These are phyloP conservation scores for Drosophila mimetica DNA, from an alignment of 2,888 invertebrate genomes.

Conservation along the genomic window DNA sequence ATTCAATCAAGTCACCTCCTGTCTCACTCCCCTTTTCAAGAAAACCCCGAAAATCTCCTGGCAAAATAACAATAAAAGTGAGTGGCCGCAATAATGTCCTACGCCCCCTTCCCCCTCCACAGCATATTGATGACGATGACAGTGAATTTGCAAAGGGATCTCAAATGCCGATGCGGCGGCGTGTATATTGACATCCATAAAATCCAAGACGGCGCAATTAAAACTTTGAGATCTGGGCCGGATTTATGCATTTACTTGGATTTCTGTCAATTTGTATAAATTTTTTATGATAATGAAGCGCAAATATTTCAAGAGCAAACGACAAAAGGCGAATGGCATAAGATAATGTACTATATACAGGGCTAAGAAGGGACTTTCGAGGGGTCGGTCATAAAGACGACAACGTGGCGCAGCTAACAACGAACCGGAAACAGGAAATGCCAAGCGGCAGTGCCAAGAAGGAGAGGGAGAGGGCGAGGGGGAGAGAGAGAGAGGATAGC, in stretches of 20 bases:
- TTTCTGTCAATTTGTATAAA: conserved; percentile 58
- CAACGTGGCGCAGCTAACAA: conserved; percentile 60
- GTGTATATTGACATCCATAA: conserved; percentile 41
- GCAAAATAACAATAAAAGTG: conserved; percentile 52
- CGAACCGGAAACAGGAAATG: conserved; percentile 73
- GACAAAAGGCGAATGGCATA: conserved; percentile 49
- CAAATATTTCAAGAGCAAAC: conserved; percentile 60
- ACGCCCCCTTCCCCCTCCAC: background rate
- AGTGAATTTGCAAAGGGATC: conserved; percentile 40
- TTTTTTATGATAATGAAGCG: conserved; percentile 64
- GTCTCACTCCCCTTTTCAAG: background rate
- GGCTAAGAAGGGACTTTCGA: conserved; percentile 1
- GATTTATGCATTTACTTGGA: conserved; percentile 39
- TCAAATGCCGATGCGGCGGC: conserved; percentile 19
- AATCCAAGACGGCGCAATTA: conserved; percentile 54
- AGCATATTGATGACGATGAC: conserved; percentile 41
- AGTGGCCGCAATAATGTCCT: conserved; percentile 43
- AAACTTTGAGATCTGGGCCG: conserved; percentile 48
- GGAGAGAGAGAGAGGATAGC: background rate
- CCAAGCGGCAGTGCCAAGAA: conserved; percentile 65
- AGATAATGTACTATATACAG: conserved; percentile 30
- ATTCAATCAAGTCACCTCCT: conserved; percentile 58
- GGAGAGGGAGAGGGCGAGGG: conserved; percentile 1
- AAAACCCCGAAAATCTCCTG: conserved; percentile 20
- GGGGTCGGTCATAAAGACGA: conserved; percentile 56